phyloP scores from a whole-genome alignment of 2,797 vertebrate species.

The Lutjanus argentimaculatus region DNA sequence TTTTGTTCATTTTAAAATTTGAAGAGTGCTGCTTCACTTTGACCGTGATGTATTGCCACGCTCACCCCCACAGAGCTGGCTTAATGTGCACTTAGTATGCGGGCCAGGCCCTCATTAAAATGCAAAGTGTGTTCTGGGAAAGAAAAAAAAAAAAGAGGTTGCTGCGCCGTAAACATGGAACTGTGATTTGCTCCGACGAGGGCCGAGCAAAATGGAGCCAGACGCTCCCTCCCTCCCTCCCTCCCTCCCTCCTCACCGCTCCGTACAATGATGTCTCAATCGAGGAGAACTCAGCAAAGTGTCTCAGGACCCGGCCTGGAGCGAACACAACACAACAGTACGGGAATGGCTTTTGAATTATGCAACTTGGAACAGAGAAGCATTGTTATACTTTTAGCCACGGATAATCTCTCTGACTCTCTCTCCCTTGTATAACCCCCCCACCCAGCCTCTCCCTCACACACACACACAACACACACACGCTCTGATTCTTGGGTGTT shows the following conservation, averaged over 20 bases:
- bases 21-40: conserved; percentile 73
- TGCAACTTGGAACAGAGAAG: conserved; percentile 75
- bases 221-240: background rate
- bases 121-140: conserved; percentile 79
- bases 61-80: conserved; percentile 70
- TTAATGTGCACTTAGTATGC: conserved; percentile 84
- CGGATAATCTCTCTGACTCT: conserved; percentile 62
- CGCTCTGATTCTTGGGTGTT: conserved; percentile 12
- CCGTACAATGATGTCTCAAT: conserved; percentile 67
- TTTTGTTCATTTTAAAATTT: conserved; percentile 80
- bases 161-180: conserved; percentile 73
- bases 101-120: conserved; percentile 80
- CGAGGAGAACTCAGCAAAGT: conserved; percentile 41
- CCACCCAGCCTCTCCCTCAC: conserved; percentile 3
- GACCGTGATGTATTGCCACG: conserved; percentile 72
- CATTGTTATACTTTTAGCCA: conserved; percentile 75
- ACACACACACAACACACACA: conserved; percentile 8
- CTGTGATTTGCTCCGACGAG: conserved; percentile 78
- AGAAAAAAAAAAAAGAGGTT: conserved; percentile 35
- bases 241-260: background rate
- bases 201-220: conserved; percentile 60
- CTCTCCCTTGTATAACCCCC: conserved; percentile 25
- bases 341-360: conserved; percentile 72
- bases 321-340: conserved; percentile 57
- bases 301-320: conserved; percentile 61